These are phyloP conservation scores for Camponotus pennsylvanicus DNA, from an alignment of 1,140 invertebrate genomes.

Conservation along the genomic window DNA sequence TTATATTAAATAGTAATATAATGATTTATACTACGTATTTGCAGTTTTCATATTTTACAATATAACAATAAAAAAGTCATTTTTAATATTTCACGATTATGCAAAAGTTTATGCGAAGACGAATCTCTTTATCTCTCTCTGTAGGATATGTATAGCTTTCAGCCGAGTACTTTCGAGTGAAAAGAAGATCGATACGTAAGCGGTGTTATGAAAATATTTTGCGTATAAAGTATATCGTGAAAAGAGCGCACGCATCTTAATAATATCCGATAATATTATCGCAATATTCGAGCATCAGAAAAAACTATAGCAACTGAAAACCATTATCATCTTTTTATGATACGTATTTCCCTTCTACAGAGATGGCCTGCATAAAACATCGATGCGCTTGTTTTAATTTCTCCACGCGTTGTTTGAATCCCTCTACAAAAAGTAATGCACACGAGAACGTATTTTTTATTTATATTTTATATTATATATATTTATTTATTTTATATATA, in stretches of 20 bases:
- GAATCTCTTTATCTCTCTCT: background rate
- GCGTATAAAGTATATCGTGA: background rate
- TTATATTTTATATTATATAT: too few relatives aligned
- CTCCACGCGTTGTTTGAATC: background rate
- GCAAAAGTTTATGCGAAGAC: background rate
- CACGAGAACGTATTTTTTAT: background rate
- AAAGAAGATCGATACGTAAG: conserved; percentile 38
- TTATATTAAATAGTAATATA: background rate
- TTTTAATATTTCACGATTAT: background rate
- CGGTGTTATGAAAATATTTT: conserved; percentile 45
- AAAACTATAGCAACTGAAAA: background rate
- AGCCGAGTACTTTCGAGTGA: background rate
- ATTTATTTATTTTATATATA: too few relatives aligned
- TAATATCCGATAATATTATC: conserved; percentile 45
- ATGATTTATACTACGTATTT: background rate
- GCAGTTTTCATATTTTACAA: background rate
- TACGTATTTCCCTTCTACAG: background rate
- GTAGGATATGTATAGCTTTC: conserved; percentile 24
- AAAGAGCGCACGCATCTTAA: background rate
- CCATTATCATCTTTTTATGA: background rate
- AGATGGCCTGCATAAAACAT: background rate
- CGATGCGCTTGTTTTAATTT: background rate
- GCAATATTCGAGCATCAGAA: conserved; percentile 21
- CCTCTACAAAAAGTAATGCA: background rate
- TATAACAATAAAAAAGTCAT: conserved; percentile 2